These are phyloP conservation scores for Paracyclopina nana DNA, from an alignment of 1,140 invertebrate genomes.

Conservation along the genomic window DNA sequence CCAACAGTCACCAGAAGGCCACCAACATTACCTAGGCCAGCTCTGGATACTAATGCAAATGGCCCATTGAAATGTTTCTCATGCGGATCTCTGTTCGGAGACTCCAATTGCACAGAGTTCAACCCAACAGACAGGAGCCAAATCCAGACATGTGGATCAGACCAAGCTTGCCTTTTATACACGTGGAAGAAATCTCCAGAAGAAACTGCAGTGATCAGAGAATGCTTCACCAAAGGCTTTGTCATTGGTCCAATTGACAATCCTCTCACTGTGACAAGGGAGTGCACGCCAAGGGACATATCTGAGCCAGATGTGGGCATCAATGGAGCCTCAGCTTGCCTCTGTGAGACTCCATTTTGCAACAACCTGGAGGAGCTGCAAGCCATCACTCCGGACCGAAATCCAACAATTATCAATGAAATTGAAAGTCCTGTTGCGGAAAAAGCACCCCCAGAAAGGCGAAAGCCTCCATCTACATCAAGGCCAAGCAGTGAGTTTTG, in stretches of 20 bases:
- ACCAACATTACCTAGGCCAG: background rate
- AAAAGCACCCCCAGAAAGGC: no score
- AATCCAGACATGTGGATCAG: slow-evolving; percentile 1
- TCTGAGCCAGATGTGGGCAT: no score
- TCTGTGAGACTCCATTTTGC: no score
- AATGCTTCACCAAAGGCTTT: slow-evolving; percentile 11
- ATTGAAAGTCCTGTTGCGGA: no score
- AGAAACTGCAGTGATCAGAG: slow-evolving; percentile 9
- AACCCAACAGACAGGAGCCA: background rate
- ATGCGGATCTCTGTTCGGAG: slow-evolving; percentile 13
- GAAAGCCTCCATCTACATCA: no score
- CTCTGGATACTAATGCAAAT: background rate
- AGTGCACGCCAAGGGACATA: slow-evolving; percentile 10
- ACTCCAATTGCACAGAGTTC: background rate
- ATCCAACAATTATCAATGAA: no score
- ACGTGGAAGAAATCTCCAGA: slow-evolving; percentile 12
- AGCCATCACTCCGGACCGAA: no score
- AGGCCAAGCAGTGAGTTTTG: no score
- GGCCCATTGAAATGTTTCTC: background rate
- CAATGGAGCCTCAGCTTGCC: no score
- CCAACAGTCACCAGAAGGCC: background rate
- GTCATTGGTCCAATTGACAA: slow-evolving; percentile 14
- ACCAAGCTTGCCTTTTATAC: slow-evolving; percentile 14
- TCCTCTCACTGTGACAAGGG: background rate
- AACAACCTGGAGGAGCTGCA: no score